These are phyloP conservation scores for Gymnothorax reevesii DNA, from an alignment of 2,797 vertebrate species.

Conservation along the genomic window DNA sequence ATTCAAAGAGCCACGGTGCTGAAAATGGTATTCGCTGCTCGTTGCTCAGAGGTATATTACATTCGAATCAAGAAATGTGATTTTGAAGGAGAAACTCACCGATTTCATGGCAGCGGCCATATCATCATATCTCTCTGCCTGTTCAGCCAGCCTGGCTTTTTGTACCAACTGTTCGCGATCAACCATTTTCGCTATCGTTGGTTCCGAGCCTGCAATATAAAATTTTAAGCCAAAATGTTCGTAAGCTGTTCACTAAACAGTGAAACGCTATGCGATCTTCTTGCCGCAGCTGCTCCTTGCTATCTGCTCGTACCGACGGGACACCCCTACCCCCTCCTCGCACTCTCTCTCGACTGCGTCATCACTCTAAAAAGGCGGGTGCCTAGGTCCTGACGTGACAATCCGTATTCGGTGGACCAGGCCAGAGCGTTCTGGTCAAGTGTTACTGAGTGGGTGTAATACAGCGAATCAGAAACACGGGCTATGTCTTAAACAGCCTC, in stretches of 20 bases:
- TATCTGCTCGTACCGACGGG: constrained; percentile 81
- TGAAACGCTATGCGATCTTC: constrained; percentile 63
- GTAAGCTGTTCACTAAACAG: constrained; percentile 65
- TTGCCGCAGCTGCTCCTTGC: constrained; percentile 80
- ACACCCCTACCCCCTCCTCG: constrained; percentile 63
- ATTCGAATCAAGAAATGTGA: constrained; percentile 6
- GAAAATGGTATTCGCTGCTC: neutral
- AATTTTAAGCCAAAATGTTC: constrained; percentile 56
- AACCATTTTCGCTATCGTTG: constrained; percentile 78
- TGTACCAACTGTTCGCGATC: constrained; percentile 99
- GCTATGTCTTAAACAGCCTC: neutral
- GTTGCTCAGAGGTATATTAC: neutral
- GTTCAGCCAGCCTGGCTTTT: constrained; percentile 98
- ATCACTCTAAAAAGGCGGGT: constrained; percentile 66
- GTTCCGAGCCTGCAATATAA: constrained; percentile 48
- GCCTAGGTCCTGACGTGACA: constrained; percentile 74
- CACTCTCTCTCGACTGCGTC: constrained; percentile 62
- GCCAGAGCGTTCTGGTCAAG: neutral
- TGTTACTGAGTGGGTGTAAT: constrained; percentile 42
- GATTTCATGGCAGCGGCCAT: constrained; percentile 99
- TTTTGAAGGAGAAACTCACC: constrained; percentile 77
- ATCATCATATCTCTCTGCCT: constrained; percentile 97
- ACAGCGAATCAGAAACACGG: constrained; percentile 42
- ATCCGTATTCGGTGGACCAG: constrained; percentile 65
- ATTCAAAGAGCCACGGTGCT: neutral